A percentile compares a stretch with the other conserved stretches of the same genome.
phyloP scores from a whole-genome alignment of 2,888 invertebrate species.

The Agriopis aurantiaria region DNA sequence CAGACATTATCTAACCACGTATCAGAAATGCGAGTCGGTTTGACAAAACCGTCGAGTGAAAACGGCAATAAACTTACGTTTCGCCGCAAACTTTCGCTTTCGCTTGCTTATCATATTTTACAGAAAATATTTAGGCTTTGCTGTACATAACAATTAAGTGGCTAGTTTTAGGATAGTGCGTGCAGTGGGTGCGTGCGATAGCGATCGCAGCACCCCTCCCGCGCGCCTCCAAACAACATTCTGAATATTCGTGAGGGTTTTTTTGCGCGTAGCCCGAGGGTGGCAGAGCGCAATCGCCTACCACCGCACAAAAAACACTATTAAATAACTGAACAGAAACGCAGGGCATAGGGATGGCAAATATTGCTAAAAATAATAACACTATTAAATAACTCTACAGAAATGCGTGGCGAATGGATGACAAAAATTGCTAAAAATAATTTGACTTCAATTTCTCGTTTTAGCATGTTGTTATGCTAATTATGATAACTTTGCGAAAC shows the following conservation, averaged over 20 bases:
- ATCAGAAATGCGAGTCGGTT: conserved; percentile 37
- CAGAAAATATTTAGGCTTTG: conserved; percentile 63
- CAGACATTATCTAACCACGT: conserved; percentile 26
- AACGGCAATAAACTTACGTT: conserved; percentile 47
- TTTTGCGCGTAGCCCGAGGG: conserved; percentile 84
- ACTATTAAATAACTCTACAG: conserved; percentile 84
- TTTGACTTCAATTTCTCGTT: no score
- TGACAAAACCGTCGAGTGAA: conserved; percentile 44
- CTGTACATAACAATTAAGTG: conserved; percentile 82
- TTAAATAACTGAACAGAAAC: conserved; percentile 83
- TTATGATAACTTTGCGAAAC: no score
- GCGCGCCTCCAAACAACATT: conserved; percentile 80
- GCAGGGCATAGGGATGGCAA: conserved; percentile 61
- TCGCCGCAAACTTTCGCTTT: conserved; percentile 51
- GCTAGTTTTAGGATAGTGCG: conserved; percentile 84
- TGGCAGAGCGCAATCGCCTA: conserved; percentile 83
- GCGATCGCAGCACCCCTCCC: conserved; percentile 78
- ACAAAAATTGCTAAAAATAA: no score
- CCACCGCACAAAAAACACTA: conserved; percentile 83
- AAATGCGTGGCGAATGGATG: conserved; percentile 67
- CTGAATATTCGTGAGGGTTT: conserved; percentile 84
- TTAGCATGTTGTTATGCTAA: no score
- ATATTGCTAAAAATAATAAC: conserved; percentile 49
- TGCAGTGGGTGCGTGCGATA: conserved; percentile 86
- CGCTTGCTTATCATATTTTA: conserved; percentile 45